A percentile compares a stretch with the other conserved stretches of the same genome.
Conservation (phyloP, 2,888 invertebrate genomes). For the Tyria jacobaeae region DNA sequence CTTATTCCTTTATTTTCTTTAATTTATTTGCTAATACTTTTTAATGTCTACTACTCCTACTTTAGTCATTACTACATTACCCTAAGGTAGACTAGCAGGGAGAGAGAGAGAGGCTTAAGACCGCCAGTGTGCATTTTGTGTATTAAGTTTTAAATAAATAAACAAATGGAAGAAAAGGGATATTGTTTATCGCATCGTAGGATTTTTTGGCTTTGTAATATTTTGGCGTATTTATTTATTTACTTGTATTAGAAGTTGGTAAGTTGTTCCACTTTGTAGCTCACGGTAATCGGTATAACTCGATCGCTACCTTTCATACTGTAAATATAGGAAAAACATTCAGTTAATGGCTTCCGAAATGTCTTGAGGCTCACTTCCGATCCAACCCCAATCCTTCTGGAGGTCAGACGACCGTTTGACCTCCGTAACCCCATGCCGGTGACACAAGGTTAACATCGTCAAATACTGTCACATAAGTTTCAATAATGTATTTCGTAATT, state of each 20-base stretch:
- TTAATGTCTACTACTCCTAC: too few species aligned
- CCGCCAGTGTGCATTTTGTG: too few species aligned
- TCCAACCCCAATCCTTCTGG: slow-evolving; percentile 13
- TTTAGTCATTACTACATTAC: too few species aligned
- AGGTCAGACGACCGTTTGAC: slow-evolving; percentile 15
- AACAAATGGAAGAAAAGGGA: too few species aligned
- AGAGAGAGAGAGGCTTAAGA: too few species aligned
- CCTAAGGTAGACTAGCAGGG: too few species aligned
- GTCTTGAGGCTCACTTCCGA: slow-evolving; percentile 15
- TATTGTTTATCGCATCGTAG: background rate
- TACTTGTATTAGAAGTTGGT: too few species aligned
- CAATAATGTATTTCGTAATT: slow-evolving; percentile 2
- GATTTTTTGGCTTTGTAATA: background rate
- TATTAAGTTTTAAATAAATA: too few species aligned
- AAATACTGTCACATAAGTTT: slow-evolving; percentile 1
- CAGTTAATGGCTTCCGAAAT: slow-evolving; percentile 6
- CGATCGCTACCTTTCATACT: background rate
- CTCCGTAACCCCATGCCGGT: slow-evolving; percentile 13
- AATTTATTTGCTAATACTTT: too few species aligned
- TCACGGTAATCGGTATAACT: background rate
- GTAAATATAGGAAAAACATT: slow-evolving; percentile 2
- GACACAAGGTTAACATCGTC: slow-evolving; percentile 9
- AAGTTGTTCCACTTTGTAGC: background rate
- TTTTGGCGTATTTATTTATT: background rate
- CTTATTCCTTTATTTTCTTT: too few species aligned